Evolutionary conservation across 2,888 invertebrate genomes (phyloP), one percentile per base, ranked within the genome.

Genomic region (Stegana nigrithorax): DNA sequence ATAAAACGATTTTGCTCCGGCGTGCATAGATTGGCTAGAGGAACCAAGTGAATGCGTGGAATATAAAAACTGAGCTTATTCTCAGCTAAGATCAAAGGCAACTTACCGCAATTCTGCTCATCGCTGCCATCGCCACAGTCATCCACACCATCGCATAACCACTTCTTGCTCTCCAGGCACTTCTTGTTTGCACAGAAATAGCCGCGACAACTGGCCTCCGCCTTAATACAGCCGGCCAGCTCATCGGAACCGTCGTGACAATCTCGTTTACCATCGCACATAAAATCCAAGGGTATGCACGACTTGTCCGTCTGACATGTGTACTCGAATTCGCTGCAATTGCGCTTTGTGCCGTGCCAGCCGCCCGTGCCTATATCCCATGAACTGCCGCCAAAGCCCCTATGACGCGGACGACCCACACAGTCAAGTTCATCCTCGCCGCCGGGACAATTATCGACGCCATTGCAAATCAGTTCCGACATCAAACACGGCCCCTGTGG

Each of bases 181-280:
- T 86, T 86, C 7, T 87, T 86, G 71, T 89, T 88, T 10, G 81
- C 82, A 70, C 93, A 93, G 19, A 85, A 82, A 80, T 91, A 93
- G 0, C 89, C 91, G 19, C 86, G 86, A 79, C 92, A 92, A 0
- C 83, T 84, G 0, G 85, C 67, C 63, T 78, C 80, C 1, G 84
- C 77, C 17, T 75, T 74, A 2, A 82, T 78, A 67, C 88, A 88
- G 1, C 85, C 85, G 8, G 66, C 71, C 0, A 63, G 44, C 82
- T 94, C 94, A 73, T 94, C 94, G 0, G 91, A 90, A 45, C 84
- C 86, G 83, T 96, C 95, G 0, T 79, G 68, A 77, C 96, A 96
- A 83, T 96, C 94, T 4, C 83, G 81, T 7, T 89, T 87, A 0
- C 89, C 89, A 79, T 96, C 91, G 81, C 95, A 95, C 59, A 90